phyloP scores from a whole-genome alignment of 2,113 vertebrate species.

The Calyptommatus sinebrachiatus region DNA sequence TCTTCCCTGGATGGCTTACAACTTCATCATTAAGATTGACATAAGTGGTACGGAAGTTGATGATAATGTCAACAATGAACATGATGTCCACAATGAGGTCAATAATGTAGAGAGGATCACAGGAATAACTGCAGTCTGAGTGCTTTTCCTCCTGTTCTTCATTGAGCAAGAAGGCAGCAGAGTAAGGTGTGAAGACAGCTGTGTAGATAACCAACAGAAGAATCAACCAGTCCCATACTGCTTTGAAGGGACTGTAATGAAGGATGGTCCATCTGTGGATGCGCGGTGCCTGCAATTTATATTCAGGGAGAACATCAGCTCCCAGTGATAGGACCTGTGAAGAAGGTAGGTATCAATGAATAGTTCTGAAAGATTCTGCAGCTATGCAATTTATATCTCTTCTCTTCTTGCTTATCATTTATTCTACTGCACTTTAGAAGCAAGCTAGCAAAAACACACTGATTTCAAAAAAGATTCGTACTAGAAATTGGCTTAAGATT shows the following conservation, averaged over 20 bases:
- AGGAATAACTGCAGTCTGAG: slow-evolving; percentile 87
- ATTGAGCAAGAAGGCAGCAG: slow-evolving; percentile 92
- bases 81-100: slow-evolving; percentile 98
- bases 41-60: slow-evolving; percentile 99
- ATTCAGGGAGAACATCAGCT: slow-evolving; percentile 93
- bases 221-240: slow-evolving; percentile 98
- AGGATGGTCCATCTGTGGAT: slow-evolving; percentile 96
- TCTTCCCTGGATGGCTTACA: slow-evolving; percentile 92
- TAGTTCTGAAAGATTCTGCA: not conserved
- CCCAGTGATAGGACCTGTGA: slow-evolving; percentile 91
- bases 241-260: slow-evolving; percentile 98
- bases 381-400: not conserved
- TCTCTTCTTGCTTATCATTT: not conserved
- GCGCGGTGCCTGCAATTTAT: slow-evolving; percentile 93
- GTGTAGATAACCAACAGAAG: slow-evolving; percentile 98
- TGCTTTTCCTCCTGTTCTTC: slow-evolving; percentile 87
- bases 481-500: too few relatives aligned
- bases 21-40: slow-evolving; percentile 97
- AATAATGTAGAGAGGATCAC: slow-evolving; percentile 92
- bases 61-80: slow-evolving; percentile 97
- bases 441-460: not conserved
- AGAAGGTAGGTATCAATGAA: slow-evolving; percentile 23
- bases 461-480: not conserved
- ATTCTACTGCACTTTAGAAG: not conserved
- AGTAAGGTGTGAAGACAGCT: slow-evolving; percentile 94